Base-by-base conservation (phyloP, 2,113 vertebrate species). In the Syngnathoides biaculeatus region DNA sequence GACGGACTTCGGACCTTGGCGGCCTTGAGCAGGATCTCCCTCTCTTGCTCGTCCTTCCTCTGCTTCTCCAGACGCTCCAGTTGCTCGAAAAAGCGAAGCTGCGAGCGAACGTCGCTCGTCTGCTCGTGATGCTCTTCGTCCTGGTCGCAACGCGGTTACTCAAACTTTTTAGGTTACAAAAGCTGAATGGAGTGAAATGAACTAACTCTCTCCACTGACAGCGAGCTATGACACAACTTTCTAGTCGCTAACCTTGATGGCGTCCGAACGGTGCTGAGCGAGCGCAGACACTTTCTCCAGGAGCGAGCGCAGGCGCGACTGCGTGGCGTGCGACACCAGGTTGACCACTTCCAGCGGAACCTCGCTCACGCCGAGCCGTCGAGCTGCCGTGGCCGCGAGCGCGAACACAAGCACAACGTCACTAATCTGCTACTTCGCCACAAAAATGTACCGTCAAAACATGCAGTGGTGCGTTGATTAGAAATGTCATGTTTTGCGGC, bases 321-420 rank as follows among this genome's bases (percentile, higher is more conserved):
- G 93, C 1, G 94, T 94, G 35, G 93, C 93, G 4, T 94, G 93
- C 56, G 93, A 94, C 69, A 95, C 90, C 71, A 93, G 91, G 91
- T 93, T 93, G 63, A 95, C 92, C 3, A 93, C 92, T 55, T 95
- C 94, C 80, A 89, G 80, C 4, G 94, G 89, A 2, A 95, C 92
- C 77, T 95, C 94, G 2, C 87, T 92, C 79, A 95, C 92, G 1
- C 94, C 94, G 50, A 93, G 90, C 87, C 91, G 92, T 85, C 92
- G 93, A 14, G 92, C 93, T 94, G 74, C 11, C 53, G 83, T 73
- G 3, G 17, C 70, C 70, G n/a, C n/a, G n/a, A n/a, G n/a, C n/a
- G n/a, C n/a, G n/a, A 13, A 65, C 47, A 63, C 15, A 20, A 20
- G 8, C 52, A 27, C 15, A 22, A 35, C 30, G 30, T 35, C 3